Evolutionary conservation across 2,113 vertebrate genomes (phyloP), one percentile per base, ranked within the genome.

Genomic region (Lipophrys pholis): DNA sequence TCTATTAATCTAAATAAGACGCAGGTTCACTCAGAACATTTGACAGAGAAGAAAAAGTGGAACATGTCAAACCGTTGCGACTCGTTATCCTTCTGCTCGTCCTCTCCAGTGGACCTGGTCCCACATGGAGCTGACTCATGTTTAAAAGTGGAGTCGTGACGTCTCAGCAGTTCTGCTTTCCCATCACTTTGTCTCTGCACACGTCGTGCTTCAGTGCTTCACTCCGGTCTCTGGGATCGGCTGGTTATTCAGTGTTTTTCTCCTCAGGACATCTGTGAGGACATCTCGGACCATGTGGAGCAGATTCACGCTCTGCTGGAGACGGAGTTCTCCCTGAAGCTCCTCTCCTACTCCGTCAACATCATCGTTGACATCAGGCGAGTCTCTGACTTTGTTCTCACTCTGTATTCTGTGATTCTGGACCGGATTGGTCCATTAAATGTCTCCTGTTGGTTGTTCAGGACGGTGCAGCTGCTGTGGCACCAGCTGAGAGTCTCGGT

Each of bases 241-340:
- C n/a, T n/a, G n/a, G n/a, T n/a, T n/a, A n/a, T n/a, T n/a, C n/a
- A n/a, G 14, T 67, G 16, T 83, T 73, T 86, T 71, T 87, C 38
- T 4, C 73, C 86, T 11, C 60, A 99, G 98, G 98, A 99, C 87
- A 96, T 99, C 90, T 99, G 97, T 86, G 98, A 99, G 93, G 98
- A 99, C 90, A 99, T 99, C 92, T 98, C 97, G 0, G 97, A 99
- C 91, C 98, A 99, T 5, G 98, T 99, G 84, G 98, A 99, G 91
- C 97, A 98, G 93, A 97, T 99, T 80, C 98, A 99, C n/a, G 98
- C 97, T 64, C 91, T 99, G 1, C 86, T 99, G 78, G 98, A 99
- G 94, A 99, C 97, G 0, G 98, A 99, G 90, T 98, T 99, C 93
- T 99, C 98, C 86, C 92, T 99, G 82, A 99, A 99, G 91, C 95